Base-by-base conservation (phyloP, 2,888 invertebrate species). In the Aleiodes testaceus region DNA sequence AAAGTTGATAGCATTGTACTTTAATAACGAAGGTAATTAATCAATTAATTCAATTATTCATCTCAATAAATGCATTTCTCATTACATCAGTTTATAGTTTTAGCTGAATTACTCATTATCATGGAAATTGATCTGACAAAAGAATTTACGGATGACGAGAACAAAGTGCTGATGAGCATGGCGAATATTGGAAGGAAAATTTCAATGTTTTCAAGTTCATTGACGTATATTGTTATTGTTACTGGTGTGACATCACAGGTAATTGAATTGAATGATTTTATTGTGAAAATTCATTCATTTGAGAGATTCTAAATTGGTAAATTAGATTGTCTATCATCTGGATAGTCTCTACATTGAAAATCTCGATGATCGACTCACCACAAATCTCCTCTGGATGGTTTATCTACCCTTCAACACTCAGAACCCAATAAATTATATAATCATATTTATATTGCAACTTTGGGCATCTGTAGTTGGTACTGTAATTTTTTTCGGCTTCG, bases 171-270 rank as follows among this genome's bases (percentile, higher is more conserved):
- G 78, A 61, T 79, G 67, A 68, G 52, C 12, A 75, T 61, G 9
- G 80, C 78, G 1, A 75, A 63, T 59, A 69, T 72, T 11, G 75
- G 74, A 20, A 74, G 79, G 73, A 69, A 73, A 0, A 73, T 80
- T 20, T 76, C 77, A 1, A 70, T 78, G 12, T 70, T 73, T 6
- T 77, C 75, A 9, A 70, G 77, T 3, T 45, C 77, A 20, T 50
- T 82, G 18, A 79, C 78, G 3, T 72, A 76, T 6, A 42, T 36
- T 44, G 0, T 79, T 78, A 77, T 72, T 45, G 7, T 72, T 59
- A 68, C 68, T 12, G 73, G 67, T 64, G 26, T 63, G 12, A 30
- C 50, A 26, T 67, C 67, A 6, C 71, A 52, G 71, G 71, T 72
- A 72, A 22, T 7, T 52, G 0, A 18, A 12, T 30, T 16, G 12